Conservation (phyloP, 1,140 invertebrate genomes). For the Argopecten irradians region DNA sequence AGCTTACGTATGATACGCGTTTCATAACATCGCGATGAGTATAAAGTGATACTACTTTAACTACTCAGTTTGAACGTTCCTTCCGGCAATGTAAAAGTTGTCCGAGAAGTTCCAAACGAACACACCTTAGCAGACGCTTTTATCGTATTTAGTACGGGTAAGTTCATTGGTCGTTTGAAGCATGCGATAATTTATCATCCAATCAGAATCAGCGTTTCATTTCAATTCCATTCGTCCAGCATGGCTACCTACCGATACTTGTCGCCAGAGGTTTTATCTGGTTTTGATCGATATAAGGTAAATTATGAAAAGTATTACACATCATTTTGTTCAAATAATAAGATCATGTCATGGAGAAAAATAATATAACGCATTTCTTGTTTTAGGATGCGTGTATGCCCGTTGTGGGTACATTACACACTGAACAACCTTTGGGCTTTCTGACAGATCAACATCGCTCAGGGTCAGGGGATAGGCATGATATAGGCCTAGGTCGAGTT, state of each 20-base stretch:
- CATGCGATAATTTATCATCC: background rate
- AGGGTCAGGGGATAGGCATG: background rate
- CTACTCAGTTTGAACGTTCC: too few relatives aligned
- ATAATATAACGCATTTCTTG: background rate
- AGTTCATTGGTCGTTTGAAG: background rate
- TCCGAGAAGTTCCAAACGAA: conserved; percentile 15
- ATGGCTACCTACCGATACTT: conserved; percentile 81
- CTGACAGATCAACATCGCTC: background rate
- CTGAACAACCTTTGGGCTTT: background rate
- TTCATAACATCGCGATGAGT: too few relatives aligned
- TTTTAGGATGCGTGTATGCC: background rate
- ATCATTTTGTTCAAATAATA: background rate
- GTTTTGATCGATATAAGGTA: conserved; percentile 96
- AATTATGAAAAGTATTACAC: background rate
- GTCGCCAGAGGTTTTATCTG: conserved; percentile 86
- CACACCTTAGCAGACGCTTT: conserved; percentile 10
- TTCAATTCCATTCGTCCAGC: conserved; percentile 27
- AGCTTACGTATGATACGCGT: too few relatives aligned
- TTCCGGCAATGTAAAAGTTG: background rate
- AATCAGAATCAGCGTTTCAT: background rate
- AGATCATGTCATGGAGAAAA: background rate
- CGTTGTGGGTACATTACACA: background rate
- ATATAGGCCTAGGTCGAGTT: too few relatives aligned
- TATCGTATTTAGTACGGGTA: background rate
- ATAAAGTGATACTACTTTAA: too few relatives aligned